Evolutionary conservation across 2,888 invertebrate genomes (phyloP).

Genomic region (Trachelus troglodyta): DNA sequence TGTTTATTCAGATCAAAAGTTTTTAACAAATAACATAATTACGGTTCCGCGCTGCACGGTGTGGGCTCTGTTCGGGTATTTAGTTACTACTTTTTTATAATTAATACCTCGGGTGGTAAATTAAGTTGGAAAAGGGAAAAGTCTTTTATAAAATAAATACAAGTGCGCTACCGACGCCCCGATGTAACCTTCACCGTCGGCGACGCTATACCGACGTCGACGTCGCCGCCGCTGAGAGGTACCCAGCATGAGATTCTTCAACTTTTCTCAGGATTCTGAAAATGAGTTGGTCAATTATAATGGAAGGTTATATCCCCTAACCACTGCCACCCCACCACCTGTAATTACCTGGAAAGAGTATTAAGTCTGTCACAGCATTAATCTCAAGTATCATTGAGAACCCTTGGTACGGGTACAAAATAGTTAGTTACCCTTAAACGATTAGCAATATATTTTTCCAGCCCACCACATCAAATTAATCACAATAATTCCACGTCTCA

Average conservation of each 20-base stretch:
- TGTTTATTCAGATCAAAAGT: constrained; percentile 57
- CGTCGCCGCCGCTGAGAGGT: not conserved
- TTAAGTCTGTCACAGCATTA: constrained; percentile 37
- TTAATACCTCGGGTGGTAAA: constrained; percentile 60
- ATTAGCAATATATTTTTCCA: not conserved
- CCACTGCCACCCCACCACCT: not conserved
- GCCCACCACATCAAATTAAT: not conserved
- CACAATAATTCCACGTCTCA: not conserved
- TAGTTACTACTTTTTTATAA: constrained; percentile 62
- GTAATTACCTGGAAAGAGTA: constrained; percentile 40
- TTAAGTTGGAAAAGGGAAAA: constrained; percentile 49
- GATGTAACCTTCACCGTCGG: not conserved
- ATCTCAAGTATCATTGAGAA: constrained; percentile 39
- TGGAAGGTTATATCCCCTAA: constrained; percentile 36
- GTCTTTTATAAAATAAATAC: constrained; percentile 46
- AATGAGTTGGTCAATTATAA: constrained; percentile 40
- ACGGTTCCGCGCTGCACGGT: constrained; percentile 31
- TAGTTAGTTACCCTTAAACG: not conserved
- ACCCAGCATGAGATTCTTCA: constrained; percentile 16
- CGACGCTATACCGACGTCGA: not conserved
- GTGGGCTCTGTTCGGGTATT: constrained; percentile 54
- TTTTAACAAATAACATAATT: constrained; percentile 60
- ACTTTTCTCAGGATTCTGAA: constrained; percentile 24
- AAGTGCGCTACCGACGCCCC: constrained; percentile 17
- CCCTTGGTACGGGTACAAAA: constrained; percentile 22